Conservation (phyloP, 35 echinoderm and acorn worm species). For the Ophioderma brevispina region DNA sequence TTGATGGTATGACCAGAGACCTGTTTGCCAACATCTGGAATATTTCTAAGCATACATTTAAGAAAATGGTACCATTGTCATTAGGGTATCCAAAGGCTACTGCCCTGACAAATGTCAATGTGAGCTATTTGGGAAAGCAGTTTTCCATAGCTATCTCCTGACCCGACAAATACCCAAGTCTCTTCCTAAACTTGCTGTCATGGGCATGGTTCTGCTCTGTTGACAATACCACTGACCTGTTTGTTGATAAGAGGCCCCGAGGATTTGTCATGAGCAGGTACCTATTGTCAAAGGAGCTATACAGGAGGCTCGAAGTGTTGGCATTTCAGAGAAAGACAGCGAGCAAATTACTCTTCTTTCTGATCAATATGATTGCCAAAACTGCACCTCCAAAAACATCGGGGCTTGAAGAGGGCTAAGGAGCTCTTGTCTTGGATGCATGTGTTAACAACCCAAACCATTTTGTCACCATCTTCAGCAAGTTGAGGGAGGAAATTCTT, state of each 20-base stretch:
- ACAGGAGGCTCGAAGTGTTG: neutral
- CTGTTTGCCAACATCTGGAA: neutral
- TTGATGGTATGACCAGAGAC: neutral
- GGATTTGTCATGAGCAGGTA: neutral
- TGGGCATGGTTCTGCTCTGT: neutral
- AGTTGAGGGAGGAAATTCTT: neutral
- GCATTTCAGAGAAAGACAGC: neutral
- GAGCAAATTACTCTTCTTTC: neutral
- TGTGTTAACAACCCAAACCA: neutral
- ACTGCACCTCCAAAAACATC: neutral
- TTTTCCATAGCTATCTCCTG: neutral
- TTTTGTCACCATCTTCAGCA: neutral
- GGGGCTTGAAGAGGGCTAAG: neutral
- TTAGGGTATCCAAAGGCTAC: neutral
- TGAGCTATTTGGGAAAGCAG: neutral
- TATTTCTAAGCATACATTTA: neutral
- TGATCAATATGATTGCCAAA: neutral
- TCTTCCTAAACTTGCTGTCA: neutral
- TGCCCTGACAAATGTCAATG: neutral
- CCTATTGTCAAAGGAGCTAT: neutral
- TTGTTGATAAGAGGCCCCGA: neutral
- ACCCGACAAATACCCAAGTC: neutral
- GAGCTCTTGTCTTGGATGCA: neutral
- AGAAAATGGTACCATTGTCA: neutral
- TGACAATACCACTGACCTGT: neutral